Base-by-base conservation (phyloP, 1,140 invertebrate species). In the Diabrotica undecimpunctata region DNA sequence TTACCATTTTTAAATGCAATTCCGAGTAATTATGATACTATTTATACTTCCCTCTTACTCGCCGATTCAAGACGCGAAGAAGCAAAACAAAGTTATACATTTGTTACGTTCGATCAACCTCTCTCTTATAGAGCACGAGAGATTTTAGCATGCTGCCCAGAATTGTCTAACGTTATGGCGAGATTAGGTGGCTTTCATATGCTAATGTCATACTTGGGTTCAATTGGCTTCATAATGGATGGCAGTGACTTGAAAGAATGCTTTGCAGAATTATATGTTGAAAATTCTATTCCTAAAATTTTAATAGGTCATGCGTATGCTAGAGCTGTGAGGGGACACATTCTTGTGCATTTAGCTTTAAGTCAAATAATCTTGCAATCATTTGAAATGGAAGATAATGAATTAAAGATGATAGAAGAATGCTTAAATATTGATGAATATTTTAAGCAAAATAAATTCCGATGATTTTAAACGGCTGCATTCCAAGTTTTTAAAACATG, bases 171-270 rank as follows among this genome's bases (percentile, higher is more conserved):
- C 61, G 63, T 74, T 61, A 51, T 71, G 14, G 50, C 72, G 38
- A 73, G 72, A 58, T 66, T 77, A 8, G 70, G 72, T 52, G 71
- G 74, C 52, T 77, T 75, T 63, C 66, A 75, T 73, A 59, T 79
- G 52, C 66, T 79, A 8, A 78, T 79, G 76, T 79, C 74, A 7
- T 80, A 72, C 72, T n/a, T 79, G 58, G 77, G 73, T 68, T 55
- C 74, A 58, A 78, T 81, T 60, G 79, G 79, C 54, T 67, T 75
- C 67, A 75, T 79, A 64, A 80, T 80, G 77, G 66, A 75, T 66
- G 78, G 76, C 65, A 79, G 74, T 67, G 25, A 4, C 1, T 4
- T 25, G 1, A 25, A 25, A 25, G 25, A 25, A 25, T 25, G 1
- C 4, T 25, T 77, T 3, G 2, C 8, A 3, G 3, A 9, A 4